Conservation (phyloP, 2,888 invertebrate species). For the Apamea crenata region DNA sequence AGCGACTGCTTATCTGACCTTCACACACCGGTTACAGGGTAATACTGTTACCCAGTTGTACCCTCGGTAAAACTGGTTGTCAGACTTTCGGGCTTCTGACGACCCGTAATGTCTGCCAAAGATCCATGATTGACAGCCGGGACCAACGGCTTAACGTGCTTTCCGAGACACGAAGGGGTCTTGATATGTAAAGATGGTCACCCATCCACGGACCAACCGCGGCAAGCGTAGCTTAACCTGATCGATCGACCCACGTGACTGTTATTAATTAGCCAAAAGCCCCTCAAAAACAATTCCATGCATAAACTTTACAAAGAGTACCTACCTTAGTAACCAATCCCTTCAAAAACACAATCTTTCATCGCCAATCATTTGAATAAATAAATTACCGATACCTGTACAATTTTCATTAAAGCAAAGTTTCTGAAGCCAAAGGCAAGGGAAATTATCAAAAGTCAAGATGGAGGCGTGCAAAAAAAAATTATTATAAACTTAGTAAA, state of each 20-base stretch:
- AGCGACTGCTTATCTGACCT: no score
- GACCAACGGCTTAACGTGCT: not conserved
- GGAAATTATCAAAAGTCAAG: constrained; percentile 42
- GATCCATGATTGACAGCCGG: not conserved
- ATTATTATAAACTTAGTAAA: constrained; percentile 21
- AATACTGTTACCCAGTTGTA: no score
- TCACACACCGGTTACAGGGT: no score
- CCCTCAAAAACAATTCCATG: not conserved
- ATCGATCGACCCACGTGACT: not conserved
- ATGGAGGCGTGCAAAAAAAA: constrained; percentile 16
- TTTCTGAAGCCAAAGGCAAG: constrained; percentile 28
- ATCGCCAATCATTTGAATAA: constrained; percentile 35
- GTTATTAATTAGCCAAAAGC: not conserved
- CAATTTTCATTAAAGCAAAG: constrained; percentile 35
- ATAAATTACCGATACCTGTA: constrained; percentile 25
- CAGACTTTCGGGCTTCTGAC: not conserved
- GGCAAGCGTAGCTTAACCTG: not conserved
- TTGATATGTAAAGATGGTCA: not conserved
- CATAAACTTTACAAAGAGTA: not conserved
- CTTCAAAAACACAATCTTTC: constrained; percentile 21
- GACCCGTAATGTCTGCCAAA: not conserved
- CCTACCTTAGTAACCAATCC: not conserved
- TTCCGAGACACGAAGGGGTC: not conserved
- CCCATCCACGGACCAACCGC: not conserved
- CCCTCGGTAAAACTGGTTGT: not conserved